Evolutionary conservation across 53 echinoderm and acorn worm genomes (phyloP), one percentile per base, ranked within the genome.

Genomic region (Holothuria leucospilota): DNA sequence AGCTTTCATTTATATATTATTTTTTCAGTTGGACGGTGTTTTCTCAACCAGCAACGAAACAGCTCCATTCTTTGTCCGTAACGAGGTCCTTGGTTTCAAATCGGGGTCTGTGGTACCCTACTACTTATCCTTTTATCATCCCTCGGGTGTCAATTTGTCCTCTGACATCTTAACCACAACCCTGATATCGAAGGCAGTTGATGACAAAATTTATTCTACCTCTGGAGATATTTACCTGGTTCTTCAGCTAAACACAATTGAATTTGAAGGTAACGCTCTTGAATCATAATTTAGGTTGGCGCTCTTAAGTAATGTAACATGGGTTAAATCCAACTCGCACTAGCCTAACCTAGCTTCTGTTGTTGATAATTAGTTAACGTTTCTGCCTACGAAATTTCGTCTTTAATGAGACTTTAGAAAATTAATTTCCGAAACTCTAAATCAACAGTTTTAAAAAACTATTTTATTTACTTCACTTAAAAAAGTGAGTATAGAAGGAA

Each of bases 21-120:
- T 28, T 29, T 78, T 78, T 58, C 79, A 78, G 79, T 27, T 78
- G 56, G 79, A 78, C 28, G 56, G 59, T 51, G 26, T 56, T 12
- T 78, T 78, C 59, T 52, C 59, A 59, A 26, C 27, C 21, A 29
- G 23, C 56, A 78, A 78, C 28, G 24, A 53, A 52, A 78, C 79
- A 53, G 4, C 56, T 14, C 28, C 56, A 13, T 78, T 59, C 30
- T 78, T 58, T 30, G 79, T 78, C 24, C 59, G 58, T 29, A 78
- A 53, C 30, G 58, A 78, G 59, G 51, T 78, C 52, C 59, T 78
- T 53, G 79, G 79, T 13, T 78, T 78, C 79, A 78, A 78, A 24
- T 59, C 79, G 11, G 79, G 79, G 4, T 78, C 79, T 30, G 59
- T 78, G 20, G 29, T 78, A 23, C 56, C 79, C n/a, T 78, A 78